A percentile compares a stretch with the other conserved stretches of the same genome.
Conservation (phyloP, 2,797 vertebrate species). For the Tragelaphus eurycerus region DNA sequence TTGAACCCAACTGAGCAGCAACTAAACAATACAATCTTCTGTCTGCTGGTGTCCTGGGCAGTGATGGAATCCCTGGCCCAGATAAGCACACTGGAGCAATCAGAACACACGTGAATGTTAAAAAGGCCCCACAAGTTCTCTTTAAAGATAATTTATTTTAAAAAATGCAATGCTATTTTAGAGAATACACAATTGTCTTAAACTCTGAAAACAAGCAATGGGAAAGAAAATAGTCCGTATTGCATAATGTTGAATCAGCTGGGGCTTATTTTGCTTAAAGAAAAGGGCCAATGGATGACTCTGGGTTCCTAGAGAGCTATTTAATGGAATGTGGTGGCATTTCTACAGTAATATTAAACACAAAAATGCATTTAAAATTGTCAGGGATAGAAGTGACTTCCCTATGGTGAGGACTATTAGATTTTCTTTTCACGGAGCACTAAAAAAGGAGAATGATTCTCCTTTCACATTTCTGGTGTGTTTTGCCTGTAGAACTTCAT, state of each 20-base stretch:
- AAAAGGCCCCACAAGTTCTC: background rate
- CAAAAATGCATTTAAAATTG: background rate
- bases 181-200: constrained; percentile 34
- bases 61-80: background rate
- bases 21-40: background rate
- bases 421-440: background rate
- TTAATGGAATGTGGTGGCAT: background rate
- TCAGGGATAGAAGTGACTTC: background rate
- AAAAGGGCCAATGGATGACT: background rate
- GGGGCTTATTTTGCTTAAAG: constrained; percentile 7
- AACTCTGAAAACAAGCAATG: constrained; percentile 38
- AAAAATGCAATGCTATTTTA: background rate
- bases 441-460: background rate
- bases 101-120: background rate
- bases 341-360: background rate
- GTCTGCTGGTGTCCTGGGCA: background rate
- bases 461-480: background rate
- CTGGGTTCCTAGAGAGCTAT: background rate
- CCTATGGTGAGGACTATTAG: background rate
- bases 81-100: background rate
- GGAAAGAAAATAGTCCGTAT: background rate
- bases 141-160: background rate
- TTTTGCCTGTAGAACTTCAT: constrained; percentile 1
- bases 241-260: background rate
- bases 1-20: background rate